Evolutionary conservation across 2,797 vertebrate species (phyloP), one percentile per base, ranked within the genome.

Genomic region (Merluccius polli): DNA sequence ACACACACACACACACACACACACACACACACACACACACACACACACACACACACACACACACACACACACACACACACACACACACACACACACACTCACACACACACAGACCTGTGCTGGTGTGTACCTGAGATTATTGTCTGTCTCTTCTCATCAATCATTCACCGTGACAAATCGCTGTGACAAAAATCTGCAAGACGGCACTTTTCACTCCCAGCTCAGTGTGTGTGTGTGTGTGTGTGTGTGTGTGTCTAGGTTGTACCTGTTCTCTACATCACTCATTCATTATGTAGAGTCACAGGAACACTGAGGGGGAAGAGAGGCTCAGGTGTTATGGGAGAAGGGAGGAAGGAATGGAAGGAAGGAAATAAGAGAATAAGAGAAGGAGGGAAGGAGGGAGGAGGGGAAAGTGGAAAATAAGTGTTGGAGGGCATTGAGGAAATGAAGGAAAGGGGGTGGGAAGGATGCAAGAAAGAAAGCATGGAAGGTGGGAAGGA

Each of bases 141-240:
- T 16, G 78, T 81, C 52, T 78, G 85, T 86, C 82, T 73, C 78
- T 6, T 15, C 84, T 84, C 90, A 93, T 94, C 89, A 91, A 83
- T 87, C 88, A 92, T 93, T 93, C 85, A 92, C 81, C 24, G 81
- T 83, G 83, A 88, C 87, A 90, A 90, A 92, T 86, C 82, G 87
- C 48, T 80, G 88, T 86, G 91, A 81, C 87, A 89, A 82, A 89
- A 92, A 92, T 89, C 81, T 89, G 91, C 89, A 91, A 90, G 86
- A 89, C 82, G 71, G 91, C 90, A 90, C 84, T 91, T 92, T 91
- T 88, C 82, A 80, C 74, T 77, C 83, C 83, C 85, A 83, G 86
- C 78, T 83, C 86, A 81, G 87, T 79, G 48, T 79, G 73, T 82
- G 68, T 72, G 59, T 52, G 72, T 81, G 41, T 79, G 72, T 82